Base-by-base conservation (phyloP, 1,140 invertebrate genomes). In the Drosophila dunni region DNA sequence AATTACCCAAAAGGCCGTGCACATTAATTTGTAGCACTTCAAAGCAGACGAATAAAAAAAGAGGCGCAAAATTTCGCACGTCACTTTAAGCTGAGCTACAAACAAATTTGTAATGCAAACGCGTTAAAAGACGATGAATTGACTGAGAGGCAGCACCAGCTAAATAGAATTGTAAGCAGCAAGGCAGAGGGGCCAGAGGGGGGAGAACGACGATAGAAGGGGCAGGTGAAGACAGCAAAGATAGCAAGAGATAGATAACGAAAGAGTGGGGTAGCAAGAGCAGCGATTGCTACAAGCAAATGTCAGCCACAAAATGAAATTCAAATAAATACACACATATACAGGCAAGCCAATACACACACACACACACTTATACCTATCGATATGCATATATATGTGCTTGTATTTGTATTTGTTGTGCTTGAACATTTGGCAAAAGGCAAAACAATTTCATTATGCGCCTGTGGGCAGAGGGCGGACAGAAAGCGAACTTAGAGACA, bases 291-390 rank as follows among this genome's bases (percentile, higher is more conserved):
- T 66, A 61, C 34, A 71, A 76, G 62, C 33, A 61, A 75, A 64
- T 61, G 57, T 54, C 74, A 84, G 79, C 84, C 80, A 73, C 84
- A 88, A 76, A 81, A 84, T 89, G 75, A 90, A 89, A 90, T 81
- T 89, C 84, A 85, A 89, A 81, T 90, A 89, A 84, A 89, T 78
- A 89, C 72, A 84, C 78, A 80, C 77, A 84, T 80, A 78, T 77
- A 65, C 34, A 63, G 7, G 13, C 11, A 33, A 33, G 3, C 46
- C 29, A 15, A 62, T n/a, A 45, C 44, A 69, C 51, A 38, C 29
- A 57, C 10, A 62, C 17, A 76, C 48, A 63, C 58, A 54, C 33
- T 36, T 34, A 63, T 34, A 60, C 20, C 36, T 50, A 33, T 11
- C 38, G 10, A 38, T 45, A 61, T 42, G 45, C 29, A 63, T 45